Conservation (phyloP, 2,113 vertebrate genomes). For the Prinia subflava region DNA sequence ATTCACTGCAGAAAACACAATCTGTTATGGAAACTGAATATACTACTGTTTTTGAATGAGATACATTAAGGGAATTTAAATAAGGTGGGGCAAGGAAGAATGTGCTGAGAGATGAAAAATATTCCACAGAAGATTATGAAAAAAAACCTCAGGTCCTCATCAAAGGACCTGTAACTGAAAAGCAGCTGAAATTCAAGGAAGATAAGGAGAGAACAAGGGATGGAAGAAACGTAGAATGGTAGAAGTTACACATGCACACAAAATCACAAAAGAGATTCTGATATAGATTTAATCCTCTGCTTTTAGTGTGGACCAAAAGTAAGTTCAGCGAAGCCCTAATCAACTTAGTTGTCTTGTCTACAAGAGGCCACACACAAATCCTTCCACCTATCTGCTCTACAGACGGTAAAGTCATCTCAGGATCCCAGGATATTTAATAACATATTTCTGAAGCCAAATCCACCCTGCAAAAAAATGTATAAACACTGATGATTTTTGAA, state of each 20-base stretch:
- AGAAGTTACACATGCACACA: not conserved
- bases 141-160: not conserved
- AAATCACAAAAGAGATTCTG: not conserved
- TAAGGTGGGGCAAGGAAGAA: not conserved
- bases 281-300: not conserved
- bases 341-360: not conserved
- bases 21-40: not conserved
- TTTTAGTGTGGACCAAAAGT: not conserved
- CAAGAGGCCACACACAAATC: not conserved
- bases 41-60: not conserved
- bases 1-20: not conserved
- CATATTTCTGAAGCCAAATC: conserved; percentile 32
- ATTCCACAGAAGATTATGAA: not conserved
- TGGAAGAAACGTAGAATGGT: not conserved
- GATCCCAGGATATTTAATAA: conserved; percentile 21
- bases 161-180: not conserved
- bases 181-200: not conserved
- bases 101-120: not conserved
- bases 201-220: not conserved
- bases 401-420: conserved; percentile 17
- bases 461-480: conserved; percentile 11
- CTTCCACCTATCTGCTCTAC: not conserved
- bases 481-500: not conserved
- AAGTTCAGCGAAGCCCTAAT: not conserved
- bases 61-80: not conserved